These are phyloP conservation scores for Scomber colias DNA, from an alignment of 2,113 vertebrate species.

Conservation along the genomic window DNA sequence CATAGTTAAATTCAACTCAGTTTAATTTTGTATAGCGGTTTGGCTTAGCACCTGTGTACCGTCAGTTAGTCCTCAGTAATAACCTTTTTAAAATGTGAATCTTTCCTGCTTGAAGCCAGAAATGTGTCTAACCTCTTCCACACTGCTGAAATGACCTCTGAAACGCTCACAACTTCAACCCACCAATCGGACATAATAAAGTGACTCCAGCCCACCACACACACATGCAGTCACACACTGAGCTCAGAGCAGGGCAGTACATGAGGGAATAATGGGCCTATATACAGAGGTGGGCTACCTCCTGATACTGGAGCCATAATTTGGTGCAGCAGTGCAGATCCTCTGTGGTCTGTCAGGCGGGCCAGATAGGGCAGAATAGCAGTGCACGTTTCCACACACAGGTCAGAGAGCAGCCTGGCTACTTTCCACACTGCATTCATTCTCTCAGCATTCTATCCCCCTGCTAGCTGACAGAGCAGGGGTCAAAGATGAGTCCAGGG, in stretches of 20 bases:
- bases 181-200: conserved; percentile 33
- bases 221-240: conserved; percentile 19
- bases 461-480: conserved; percentile 27
- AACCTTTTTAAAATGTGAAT: conserved; percentile 29
- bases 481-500: conserved; percentile 60
- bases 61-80: conserved; percentile 15
- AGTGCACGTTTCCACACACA: conserved; percentile 31
- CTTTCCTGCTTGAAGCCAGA: conserved; percentile 4
- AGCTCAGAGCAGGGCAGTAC: conserved; percentile 8
- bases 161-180: conserved; percentile 20
- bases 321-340: conserved; percentile 39
- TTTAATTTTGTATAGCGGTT: conserved; percentile 21
- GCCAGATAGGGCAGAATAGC: conserved; percentile 35
- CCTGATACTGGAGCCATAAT: conserved; percentile 41
- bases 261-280: conserved; percentile 34
- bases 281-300: conserved; percentile 50
- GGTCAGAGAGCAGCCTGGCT: conserved; percentile 58
- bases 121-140: neutral
- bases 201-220: conserved; percentile 9
- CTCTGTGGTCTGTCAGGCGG: conserved; percentile 33
- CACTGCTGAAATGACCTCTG: conserved; percentile 38
- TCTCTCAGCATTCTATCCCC: conserved; percentile 35
- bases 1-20: conserved; percentile 11
- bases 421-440: conserved; percentile 40
- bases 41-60: conserved; percentile 5